Conservation (phyloP, 2,113 vertebrate species). For the Hippolais icterina region DNA sequence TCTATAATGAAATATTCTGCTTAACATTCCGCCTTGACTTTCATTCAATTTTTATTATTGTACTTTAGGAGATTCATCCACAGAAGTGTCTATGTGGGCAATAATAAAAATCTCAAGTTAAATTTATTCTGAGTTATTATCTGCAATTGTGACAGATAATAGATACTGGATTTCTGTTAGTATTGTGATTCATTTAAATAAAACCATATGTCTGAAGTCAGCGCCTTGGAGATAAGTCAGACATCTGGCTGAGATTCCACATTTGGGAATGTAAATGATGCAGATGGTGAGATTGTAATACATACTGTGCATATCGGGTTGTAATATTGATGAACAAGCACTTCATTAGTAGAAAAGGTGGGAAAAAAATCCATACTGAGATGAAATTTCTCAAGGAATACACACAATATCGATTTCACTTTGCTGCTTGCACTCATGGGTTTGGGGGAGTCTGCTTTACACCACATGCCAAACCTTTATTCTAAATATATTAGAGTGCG, state of each 20-base stretch:
- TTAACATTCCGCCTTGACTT: neutral
- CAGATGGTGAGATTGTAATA: slow-evolving; percentile 35
- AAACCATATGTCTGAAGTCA: slow-evolving; percentile 46
- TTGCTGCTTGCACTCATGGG: neutral
- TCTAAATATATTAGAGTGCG: neutral
- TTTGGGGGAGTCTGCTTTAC: neutral
- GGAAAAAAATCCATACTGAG: neutral
- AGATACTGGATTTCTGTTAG: slow-evolving; percentile 33
- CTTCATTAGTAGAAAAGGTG: slow-evolving; percentile 18
- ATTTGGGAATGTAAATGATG: slow-evolving; percentile 44
- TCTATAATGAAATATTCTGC: neutral
- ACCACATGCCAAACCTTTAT: neutral
- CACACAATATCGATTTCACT: neutral
- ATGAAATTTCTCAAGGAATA: neutral
- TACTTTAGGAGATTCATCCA: neutral
- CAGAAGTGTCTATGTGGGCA: neutral
- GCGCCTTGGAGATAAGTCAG: slow-evolving; percentile 37
- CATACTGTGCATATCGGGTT: neutral
- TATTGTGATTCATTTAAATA: slow-evolving; percentile 55
- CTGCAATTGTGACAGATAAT: slow-evolving; percentile 6
- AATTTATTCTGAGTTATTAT: slow-evolving; percentile 41
- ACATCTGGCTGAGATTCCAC: slow-evolving; percentile 47
- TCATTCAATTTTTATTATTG: neutral
- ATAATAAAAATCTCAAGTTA: neutral
- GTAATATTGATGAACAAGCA: neutral